Percentiles rank a stretch among this genome's conserved stretches.
These are phyloP conservation scores for Triplophysa dalaica DNA, from an alignment of 2,113 vertebrate species.

Conservation along the genomic window DNA sequence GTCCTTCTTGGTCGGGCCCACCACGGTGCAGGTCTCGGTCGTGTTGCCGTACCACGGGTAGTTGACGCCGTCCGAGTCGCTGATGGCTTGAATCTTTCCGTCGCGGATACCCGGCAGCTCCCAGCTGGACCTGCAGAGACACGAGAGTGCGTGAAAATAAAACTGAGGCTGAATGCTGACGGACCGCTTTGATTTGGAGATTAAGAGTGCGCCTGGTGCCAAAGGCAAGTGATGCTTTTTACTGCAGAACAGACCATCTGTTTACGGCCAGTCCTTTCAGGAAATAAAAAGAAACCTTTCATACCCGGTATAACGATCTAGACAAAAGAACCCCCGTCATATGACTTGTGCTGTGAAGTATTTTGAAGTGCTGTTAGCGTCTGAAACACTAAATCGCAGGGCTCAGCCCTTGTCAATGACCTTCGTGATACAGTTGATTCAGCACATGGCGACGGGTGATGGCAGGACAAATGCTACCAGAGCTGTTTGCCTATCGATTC, in stretches of 20 bases:
- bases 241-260: constrained; percentile 9
- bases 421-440: constrained; percentile 1
- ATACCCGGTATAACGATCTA: background rate
- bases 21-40: constrained; percentile 91
- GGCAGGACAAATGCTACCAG: constrained; percentile 32
- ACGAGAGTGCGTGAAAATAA: constrained; percentile 8
- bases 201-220: background rate
- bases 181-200: background rate
- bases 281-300: constrained; percentile 5
- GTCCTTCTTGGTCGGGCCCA: constrained; percentile 91
- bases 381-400: background rate
- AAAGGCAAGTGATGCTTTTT: constrained; percentile 29
- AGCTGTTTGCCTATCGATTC: constrained; percentile 55
- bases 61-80: constrained; percentile 95
- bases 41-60: constrained; percentile 99
- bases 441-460: constrained; percentile 32
- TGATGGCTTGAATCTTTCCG: constrained; percentile 89
- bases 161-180: background rate
- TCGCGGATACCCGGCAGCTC: constrained; percentile 92
- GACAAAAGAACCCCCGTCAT: background rate
- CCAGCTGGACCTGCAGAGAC: constrained; percentile 89
- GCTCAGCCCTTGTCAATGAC: background rate
- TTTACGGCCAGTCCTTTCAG: background rate
- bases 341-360: background rate
- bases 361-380: background rate